Base-by-base conservation (phyloP, 2,797 vertebrate genomes). In the Galagoides demidoff region DNA sequence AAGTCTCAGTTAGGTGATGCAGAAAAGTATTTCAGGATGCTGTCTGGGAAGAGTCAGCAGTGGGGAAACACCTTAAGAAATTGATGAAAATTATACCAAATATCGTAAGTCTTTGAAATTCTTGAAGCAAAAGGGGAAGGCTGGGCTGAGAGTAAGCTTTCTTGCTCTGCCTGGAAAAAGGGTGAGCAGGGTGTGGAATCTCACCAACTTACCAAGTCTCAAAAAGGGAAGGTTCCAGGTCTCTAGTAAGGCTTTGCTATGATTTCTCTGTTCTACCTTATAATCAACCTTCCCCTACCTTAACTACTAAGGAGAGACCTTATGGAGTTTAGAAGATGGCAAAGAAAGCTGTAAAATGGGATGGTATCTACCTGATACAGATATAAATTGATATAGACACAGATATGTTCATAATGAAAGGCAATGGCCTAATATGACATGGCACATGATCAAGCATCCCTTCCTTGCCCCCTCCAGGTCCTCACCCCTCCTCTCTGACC, bases 51-150 rank as follows among this genome's bases (percentile, higher is more conserved):
- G 29, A 11, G 8, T 61, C 66, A 85, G 61, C 9, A 70, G 70
- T 61, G 55, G n/a, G 68, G 73, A 90, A 90, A 86, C 39, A 79
- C 12, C 68, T 88, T 93, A 55, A 97, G 68, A 85, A 89, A 68
- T 0, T 43, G n/a, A 92, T 52, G 76, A 86, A 85, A 96, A 73
- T 86, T 63, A 89, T 31, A 25, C 22, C 84, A 94, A 71, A 74
- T 79, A 90, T 85, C 31, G 0, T 68, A 82, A 39, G 10, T 27
- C 84, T 81, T 16, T 84, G 87, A 77, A 70, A 85, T 79, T 90
- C 87, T 61, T 88, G 34, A 92, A 92, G 77, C 77, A 92, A 66
- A 92, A 90, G 11, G 77, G 19, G 70, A 76, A 73, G 12, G 14
- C n/a, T 59, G 52, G 16, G 55, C 34, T 45, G 81, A 92, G 55